Base-by-base conservation (phyloP, 2,113 vertebrate genomes). In the Thymallus thymallus region DNA sequence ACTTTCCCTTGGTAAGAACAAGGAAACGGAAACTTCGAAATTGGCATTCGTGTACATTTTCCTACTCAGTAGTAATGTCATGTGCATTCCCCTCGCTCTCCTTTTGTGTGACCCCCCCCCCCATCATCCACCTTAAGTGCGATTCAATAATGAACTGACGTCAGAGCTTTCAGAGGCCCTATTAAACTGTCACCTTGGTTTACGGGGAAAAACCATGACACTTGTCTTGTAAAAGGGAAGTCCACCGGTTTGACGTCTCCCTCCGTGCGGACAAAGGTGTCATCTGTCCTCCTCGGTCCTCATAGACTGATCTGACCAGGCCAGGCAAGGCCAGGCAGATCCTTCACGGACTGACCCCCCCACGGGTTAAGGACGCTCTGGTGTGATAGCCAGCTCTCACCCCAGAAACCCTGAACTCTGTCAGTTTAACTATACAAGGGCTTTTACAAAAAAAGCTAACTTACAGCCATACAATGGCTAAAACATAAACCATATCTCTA, bases 401-500 rank as follows among this genome's bases (percentile, higher is more conserved):
- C 86, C 91, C 91, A 89, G 92, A 86, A 81, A 93, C 92, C 90
- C 91, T 91, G 89, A 90, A 92, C 91, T 90, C 90, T 90, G 91
- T 93, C 93, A 88, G 79, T 88, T 88, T 90, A 92, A 89, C 88
- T 93, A 90, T 93, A 93, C 90, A 93, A 93, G 93, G 94, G 93
- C 94, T 94, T 94, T 95, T 92, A 91, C 88, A 91, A 93, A 94
- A 88, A 94, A 94, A 94, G 91, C 93, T 93, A 93, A 93, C 91
- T 92, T 91, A 94, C 84, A 93, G 94, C 95, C 95, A 95, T 93
- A 95, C 93, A 91, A 96, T 94, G 94, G 95, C 95, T 93, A 95
- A 91, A 94, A 93, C 91, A 91, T 91, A 90, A 94, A 89, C 85
- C 91, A 75, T 41, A 90, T 90, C 90, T 92, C 90, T 92, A 92